Conservation (phyloP, 2,113 vertebrate species). For the Procapra przewalskii region DNA sequence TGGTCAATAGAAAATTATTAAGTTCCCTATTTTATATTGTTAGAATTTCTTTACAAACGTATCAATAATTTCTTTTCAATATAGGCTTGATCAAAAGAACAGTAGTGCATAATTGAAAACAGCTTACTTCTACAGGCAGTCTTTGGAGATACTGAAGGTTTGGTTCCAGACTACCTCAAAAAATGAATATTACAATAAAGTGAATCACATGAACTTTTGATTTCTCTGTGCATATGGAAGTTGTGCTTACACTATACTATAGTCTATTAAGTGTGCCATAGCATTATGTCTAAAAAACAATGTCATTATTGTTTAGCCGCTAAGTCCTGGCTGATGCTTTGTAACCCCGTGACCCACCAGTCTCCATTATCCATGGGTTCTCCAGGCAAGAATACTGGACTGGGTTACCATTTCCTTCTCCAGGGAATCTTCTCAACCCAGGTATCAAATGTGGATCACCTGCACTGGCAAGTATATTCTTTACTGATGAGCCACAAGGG, state of each 20-base stretch:
- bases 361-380: background rate
- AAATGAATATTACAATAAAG: background rate
- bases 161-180: background rate
- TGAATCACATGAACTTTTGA: background rate
- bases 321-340: background rate
- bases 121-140: background rate
- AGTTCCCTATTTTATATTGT: background rate
- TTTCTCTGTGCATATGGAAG: background rate
- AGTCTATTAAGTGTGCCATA: background rate
- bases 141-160: background rate
- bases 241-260: background rate
- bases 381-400: background rate
- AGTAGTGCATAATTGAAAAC: background rate
- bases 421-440: background rate
- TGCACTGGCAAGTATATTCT: background rate
- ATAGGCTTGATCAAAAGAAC: background rate
- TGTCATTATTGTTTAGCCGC: background rate
- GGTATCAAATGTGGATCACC: background rate
- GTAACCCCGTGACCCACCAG: background rate
- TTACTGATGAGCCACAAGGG: background rate
- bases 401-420: background rate
- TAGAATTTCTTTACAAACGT: background rate
- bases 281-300: background rate
- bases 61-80: background rate
- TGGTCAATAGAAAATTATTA: background rate